phyloP scores from a whole-genome alignment of 2,797 vertebrate genomes.

The Characodon lateralis region DNA sequence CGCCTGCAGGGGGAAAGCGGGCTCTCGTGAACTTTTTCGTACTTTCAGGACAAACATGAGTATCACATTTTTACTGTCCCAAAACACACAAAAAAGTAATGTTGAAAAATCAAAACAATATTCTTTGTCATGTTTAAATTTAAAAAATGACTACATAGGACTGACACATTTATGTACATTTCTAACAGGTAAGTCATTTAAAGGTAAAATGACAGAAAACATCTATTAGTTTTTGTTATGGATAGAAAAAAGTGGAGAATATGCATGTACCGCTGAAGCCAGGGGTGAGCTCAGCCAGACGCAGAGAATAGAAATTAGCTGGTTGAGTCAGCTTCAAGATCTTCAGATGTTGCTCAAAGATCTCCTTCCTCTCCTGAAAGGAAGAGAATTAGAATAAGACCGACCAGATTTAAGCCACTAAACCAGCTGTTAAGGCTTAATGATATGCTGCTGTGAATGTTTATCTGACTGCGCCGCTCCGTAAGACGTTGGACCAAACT shows the following conservation, averaged over 20 bases:
- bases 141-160: not conserved
- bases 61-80: not conserved
- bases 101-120: not conserved
- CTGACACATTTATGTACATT: not conserved
- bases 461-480: too few relatives aligned
- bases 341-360: conserved; percentile 97
- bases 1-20: conserved; percentile 79
- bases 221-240: not conserved
- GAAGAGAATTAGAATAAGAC: not conserved
- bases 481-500: not conserved
- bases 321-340: conserved; percentile 90
- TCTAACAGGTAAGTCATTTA: not conserved
- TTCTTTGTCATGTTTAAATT: not conserved
- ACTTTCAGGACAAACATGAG: not conserved
- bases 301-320: conserved; percentile 89
- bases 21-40: not conserved
- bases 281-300: conserved; percentile 93
- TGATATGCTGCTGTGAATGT: not conserved
- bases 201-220: not conserved
- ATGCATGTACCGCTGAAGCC: conserved; percentile 92
- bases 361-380: conserved; percentile 92
- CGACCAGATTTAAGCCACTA: not conserved
- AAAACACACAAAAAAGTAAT: not conserved
- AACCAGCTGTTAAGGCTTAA: not conserved
- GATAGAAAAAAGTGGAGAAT: not conserved